Percentiles rank a stretch among this genome's conserved stretches.
Conservation (phyloP, 2,797 vertebrate genomes). For the Tapera naevia region DNA sequence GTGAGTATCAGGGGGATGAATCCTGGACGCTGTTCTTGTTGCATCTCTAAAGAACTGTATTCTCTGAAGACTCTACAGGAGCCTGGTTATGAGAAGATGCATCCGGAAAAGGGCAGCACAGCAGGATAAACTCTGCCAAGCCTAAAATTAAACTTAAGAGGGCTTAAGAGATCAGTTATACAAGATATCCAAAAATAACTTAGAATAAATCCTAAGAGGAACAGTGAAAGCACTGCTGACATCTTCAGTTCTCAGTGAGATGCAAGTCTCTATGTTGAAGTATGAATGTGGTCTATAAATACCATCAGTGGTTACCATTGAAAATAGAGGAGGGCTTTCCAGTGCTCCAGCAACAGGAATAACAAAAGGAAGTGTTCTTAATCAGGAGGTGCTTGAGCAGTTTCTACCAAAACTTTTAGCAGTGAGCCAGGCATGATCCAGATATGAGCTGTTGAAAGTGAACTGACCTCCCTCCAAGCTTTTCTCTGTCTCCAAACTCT, state of each 20-base stretch:
- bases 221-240: conserved; percentile 54
- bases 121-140: conserved; percentile 70
- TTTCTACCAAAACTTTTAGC: neutral
- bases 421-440: neutral
- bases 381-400: neutral
- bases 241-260: conserved; percentile 51
- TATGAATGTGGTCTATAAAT: conserved; percentile 19
- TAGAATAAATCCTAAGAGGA: conserved; percentile 66
- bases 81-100: conserved; percentile 38
- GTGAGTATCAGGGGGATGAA: neutral
- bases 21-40: neutral
- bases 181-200: conserved; percentile 71
- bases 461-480: neutral
- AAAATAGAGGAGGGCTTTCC: neutral
- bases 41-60: neutral
- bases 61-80: conserved; percentile 27
- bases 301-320: neutral
- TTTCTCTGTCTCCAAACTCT: neutral
- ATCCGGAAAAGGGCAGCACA: conserved; percentile 69
- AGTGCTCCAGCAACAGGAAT: neutral
- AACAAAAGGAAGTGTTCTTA: neutral
- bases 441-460: neutral
- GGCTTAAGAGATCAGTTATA: conserved; percentile 72
- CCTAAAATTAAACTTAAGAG: conserved; percentile 73
- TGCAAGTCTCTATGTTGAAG: conserved; percentile 32